Base-by-base conservation (phyloP, 2,797 vertebrate genomes). In the Propithecus perrieri region DNA sequence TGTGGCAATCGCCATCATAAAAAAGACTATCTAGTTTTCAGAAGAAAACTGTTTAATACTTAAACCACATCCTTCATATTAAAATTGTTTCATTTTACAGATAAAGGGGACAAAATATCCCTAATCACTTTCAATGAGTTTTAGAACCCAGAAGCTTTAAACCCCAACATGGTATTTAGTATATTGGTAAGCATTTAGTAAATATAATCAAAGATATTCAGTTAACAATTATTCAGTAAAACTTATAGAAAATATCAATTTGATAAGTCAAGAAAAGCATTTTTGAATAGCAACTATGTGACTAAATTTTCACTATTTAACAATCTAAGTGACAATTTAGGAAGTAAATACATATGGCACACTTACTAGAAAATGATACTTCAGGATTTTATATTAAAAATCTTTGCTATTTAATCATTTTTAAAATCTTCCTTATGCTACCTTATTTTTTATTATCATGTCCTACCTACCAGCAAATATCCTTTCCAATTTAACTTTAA, bases 401-500 rank as follows among this genome's bases (percentile, higher is more conserved):
- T 74, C 41, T 88, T 88, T 79, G 61, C 24, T 80, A 88, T 75
- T 91, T 95, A 93, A 80, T 92, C 33, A 67, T 78, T 76, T 72
- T 15, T 41, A 63, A 74, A 86, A 85, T 33, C 41, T 80, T 69
- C 14, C 26, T 72, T 61, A 69, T 18, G 41, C 43, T 75, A 93
- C 41, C 7, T 95, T 69, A 81, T 48, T 74, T 94, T 80, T 90
- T 78, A 93, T 84, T 78, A 92, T 80, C 14, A 96, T 48, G 6
- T 87, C 50, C 71, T 71, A 57, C 71, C 28, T 89, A 74, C 28
- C 5, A 95, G 59, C 35, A 96, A 91, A 92, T 88, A 38, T 90
- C 61, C 41, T 95, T 93, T 74, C 35, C 76, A 97, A 89, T 81
- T 55, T 97, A 84, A 91, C 65, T 86, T 91, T 92, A 96, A 76